Base-by-base conservation (phyloP, 2,797 vertebrate species). In the Phrynocephalus vlangalii region DNA sequence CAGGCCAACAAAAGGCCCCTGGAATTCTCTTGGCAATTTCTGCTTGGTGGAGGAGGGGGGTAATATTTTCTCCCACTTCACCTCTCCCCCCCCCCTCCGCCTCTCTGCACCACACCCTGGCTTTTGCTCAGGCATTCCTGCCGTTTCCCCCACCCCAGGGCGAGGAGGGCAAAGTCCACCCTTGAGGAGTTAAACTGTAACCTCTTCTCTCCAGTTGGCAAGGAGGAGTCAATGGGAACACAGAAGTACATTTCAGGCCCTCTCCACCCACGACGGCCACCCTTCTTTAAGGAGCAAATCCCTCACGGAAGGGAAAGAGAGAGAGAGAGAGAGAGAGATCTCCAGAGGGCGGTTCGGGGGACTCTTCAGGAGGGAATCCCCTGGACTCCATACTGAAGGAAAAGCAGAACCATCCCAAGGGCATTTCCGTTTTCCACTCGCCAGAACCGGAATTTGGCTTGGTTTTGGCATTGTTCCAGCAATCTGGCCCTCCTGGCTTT, bases 101-200 rank as follows among this genome's bases (percentile, higher is more conserved):
- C 18, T 20, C 15, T 15, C 18, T 20, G 52, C 60, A 26, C 83
- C 50, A 33, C 52, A 30, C n/a, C 15, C 11, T 1, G n/a, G 6
- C n/a, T 1, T 56, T 33, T 4, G 13, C 6, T 2, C 33, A 5
- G 38, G 38, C 3, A 44, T 44, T 44, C 38, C 38, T 44, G 38
- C 38, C 38, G 38, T 33, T 33, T 2, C 38, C 38, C 38, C 38
- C 5, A 44, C 3, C 38, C 38, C 26, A 1, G 1, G 30, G 0
- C 28, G 11, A 2, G 2, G n/a, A 5, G 88, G 79, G 50, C 77
- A 87, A 82, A 90, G 85, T 87, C 89, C 89, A 76, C 48, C 15
- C 1, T 22, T 28, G 16, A 4, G 24, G 11, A 30, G 75, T 86
- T 86, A 83, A 86, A 86, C 15, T 75, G 24, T 84, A 86, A 77